These are phyloP conservation scores for Silurus meridionalis DNA, from an alignment of 2,113 vertebrate genomes.

Conservation along the genomic window DNA sequence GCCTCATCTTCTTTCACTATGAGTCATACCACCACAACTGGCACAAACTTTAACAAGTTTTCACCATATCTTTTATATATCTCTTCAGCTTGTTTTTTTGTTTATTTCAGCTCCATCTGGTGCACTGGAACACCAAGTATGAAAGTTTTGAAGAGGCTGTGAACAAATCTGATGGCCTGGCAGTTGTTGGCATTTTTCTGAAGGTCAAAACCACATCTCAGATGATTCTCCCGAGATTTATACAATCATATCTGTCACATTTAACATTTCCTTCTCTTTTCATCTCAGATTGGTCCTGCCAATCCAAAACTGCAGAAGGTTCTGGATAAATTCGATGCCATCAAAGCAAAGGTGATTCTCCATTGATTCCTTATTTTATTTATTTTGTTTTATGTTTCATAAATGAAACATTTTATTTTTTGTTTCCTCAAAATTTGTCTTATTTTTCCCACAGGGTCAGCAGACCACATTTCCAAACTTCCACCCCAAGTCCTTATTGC, in stretches of 20 bases:
- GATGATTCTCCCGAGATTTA: neutral
- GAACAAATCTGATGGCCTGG: conserved; percentile 86
- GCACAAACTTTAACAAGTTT: neutral
- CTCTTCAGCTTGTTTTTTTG: neutral
- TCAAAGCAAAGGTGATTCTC: conserved; percentile 84
- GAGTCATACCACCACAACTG: neutral
- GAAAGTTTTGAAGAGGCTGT: conserved; percentile 81
- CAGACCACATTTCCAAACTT: conserved; percentile 79
- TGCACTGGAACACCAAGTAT: conserved; percentile 97
- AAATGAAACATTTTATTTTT: neutral
- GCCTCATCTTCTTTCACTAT: neutral
- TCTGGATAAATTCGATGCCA: conserved; percentile 74
- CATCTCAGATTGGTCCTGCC: conserved; percentile 78
- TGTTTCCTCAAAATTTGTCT: neutral
- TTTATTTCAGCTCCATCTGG: conserved; percentile 85
- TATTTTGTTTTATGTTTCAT: neutral
- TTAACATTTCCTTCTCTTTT: neutral
- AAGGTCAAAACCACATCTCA: conserved; percentile 73
- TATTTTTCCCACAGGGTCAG: conserved; percentile 72
- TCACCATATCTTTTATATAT: neutral
- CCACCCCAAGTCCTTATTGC: conserved; percentile 82
- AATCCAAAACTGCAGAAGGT: conserved; percentile 84
- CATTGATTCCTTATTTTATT: neutral
- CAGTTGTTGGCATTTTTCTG: conserved; percentile 89
- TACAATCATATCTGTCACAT: neutral